These are phyloP conservation scores for Lithosia quadra DNA, from an alignment of 2,888 invertebrate species.

Conservation along the genomic window DNA sequence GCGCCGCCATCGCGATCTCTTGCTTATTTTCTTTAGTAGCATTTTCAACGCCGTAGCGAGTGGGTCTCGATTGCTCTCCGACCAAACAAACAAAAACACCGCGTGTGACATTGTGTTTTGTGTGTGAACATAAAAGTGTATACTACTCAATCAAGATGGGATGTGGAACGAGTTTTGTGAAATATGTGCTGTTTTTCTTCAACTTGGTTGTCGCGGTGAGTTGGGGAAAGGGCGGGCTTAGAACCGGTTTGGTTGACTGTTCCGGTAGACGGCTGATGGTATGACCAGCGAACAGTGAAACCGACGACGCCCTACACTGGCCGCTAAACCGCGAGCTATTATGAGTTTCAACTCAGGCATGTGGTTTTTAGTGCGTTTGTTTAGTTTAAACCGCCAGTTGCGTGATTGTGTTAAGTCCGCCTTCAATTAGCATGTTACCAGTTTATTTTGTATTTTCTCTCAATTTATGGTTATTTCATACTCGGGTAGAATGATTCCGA, in stretches of 20 bases:
- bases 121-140: constrained; percentile 82
- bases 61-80: constrained; percentile 50
- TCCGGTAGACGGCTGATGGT: constrained; percentile 72
- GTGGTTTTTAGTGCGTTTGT: constrained; percentile 17
- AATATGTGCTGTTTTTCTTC: constrained; percentile 94
- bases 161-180: constrained; percentile 92
- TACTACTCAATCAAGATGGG: constrained; percentile 83
- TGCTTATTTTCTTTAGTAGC: constrained; percentile 76
- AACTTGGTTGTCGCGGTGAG: constrained; percentile 93
- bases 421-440: neutral
- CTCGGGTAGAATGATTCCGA: neutral
- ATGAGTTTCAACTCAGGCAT: constrained; percentile 23
- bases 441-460: neutral
- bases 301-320: constrained; percentile 51
- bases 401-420: neutral
- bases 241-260: constrained; percentile 76
- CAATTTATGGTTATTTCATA: neutral
- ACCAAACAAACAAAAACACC: constrained; percentile 59
- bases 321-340: constrained; percentile 29
- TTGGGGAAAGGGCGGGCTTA: constrained; percentile 72
- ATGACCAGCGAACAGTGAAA: constrained; percentile 72
- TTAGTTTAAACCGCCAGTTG: neutral
- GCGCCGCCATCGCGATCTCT: constrained; percentile 79
- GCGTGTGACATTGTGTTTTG: constrained; percentile 79
- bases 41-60: constrained; percentile 61